phyloP scores from a whole-genome alignment of 2,888 invertebrate species.

The Troilus luridus region DNA sequence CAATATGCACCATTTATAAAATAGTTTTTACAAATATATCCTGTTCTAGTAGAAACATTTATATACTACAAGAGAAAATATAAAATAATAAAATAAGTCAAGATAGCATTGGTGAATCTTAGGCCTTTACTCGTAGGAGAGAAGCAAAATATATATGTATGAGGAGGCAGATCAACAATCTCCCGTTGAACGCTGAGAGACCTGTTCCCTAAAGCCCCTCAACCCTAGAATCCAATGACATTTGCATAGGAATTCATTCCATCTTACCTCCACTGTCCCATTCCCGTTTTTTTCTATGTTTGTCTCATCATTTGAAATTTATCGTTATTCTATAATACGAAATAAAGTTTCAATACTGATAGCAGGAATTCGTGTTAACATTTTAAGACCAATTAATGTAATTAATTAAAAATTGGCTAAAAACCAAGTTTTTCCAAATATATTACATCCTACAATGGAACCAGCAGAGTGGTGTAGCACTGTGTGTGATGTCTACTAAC shows the following conservation, averaged over 20 bases:
- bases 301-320: neutral
- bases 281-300: neutral
- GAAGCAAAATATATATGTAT: constrained; percentile 31
- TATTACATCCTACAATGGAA: no score
- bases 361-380: no score
- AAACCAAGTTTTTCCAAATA: no score
- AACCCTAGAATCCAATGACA: neutral
- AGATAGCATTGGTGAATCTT: neutral
- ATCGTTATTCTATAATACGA: neutral
- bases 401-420: no score
- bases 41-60: neutral
- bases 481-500: no score
- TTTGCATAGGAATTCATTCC: constrained; percentile 37
- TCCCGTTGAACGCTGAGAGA: constrained; percentile 9
- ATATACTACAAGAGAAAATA: neutral
- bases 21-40: no score
- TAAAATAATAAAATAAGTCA: neutral
- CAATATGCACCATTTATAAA: no score
- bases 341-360: neutral
- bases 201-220: constrained; percentile 29
- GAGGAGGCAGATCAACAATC: constrained; percentile 14
- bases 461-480: no score
- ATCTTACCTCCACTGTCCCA: neutral
- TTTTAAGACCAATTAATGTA: no score
- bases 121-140: neutral